These are phyloP conservation scores for Hemicentrotus pulcherrimus DNA, from an alignment of 35 echinoderm and acorn worm genomes.

Conservation along the genomic window DNA sequence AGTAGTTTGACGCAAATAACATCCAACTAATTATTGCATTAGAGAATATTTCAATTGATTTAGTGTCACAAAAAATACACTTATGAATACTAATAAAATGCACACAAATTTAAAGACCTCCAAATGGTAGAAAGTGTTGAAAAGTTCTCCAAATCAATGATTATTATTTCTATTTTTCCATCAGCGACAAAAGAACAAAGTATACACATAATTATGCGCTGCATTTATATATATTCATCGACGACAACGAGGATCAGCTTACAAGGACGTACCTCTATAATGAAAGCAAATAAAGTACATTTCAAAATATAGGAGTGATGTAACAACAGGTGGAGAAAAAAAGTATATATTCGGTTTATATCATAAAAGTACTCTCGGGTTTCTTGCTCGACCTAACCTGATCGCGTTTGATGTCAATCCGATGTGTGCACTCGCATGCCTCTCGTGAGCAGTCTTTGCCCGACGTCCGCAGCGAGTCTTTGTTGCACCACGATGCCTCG, in stretches of 20 bases:
- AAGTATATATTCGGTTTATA: background rate
- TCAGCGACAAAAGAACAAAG: too few species aligned
- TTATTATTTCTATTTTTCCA: too few species aligned
- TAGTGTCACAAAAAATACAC: too few species aligned
- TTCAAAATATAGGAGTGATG: background rate
- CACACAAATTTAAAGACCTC: too few species aligned
- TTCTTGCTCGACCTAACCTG: background rate
- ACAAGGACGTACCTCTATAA: background rate
- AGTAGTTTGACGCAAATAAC: too few species aligned
- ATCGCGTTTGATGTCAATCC: background rate
- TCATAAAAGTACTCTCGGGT: background rate
- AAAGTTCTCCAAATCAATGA: too few species aligned
- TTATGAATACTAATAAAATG: too few species aligned
- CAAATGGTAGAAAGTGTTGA: too few species aligned
- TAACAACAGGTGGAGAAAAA: background rate
- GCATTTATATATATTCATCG: background rate
- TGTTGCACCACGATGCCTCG: background rate
- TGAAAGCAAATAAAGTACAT: background rate
- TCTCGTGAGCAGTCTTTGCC: slow-evolving; percentile 23
- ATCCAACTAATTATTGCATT: too few species aligned
- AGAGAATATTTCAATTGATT: too few species aligned
- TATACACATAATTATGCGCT: too few species aligned
- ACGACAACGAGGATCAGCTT: background rate
- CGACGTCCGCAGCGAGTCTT: background rate
- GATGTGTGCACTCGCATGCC: slow-evolving; percentile 28